Evolutionary conservation across 2,888 invertebrate genomes (phyloP).

Genomic region (Chouioia cunea): DNA sequence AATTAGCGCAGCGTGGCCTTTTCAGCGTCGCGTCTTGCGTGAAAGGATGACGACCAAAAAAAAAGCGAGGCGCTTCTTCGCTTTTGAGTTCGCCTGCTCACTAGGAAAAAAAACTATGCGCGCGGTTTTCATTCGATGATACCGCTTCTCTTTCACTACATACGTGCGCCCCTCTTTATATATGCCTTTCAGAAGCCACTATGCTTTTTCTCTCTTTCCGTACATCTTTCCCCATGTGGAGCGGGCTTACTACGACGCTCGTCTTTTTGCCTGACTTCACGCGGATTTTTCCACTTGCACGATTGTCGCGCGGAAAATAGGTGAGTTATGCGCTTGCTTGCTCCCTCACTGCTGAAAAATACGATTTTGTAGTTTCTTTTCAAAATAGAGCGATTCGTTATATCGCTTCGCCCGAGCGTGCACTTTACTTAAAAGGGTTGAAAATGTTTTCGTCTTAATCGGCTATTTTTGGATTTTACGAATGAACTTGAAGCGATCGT

Average conservation of each 20-base stretch:
- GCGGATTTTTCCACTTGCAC: constrained; percentile 38
- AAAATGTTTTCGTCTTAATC: no score
- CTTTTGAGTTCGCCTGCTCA: no score
- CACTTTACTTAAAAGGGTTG: no score
- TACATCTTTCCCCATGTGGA: background rate
- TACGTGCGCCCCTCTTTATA: no score
- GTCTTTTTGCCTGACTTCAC: constrained; percentile 34
- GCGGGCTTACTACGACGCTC: background rate
- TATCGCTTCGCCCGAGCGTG: no score
- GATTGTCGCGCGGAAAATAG: constrained; percentile 11
- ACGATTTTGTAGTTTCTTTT: no score
- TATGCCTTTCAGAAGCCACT: no score
- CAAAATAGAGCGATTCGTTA: no score
- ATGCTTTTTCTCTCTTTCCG: background rate
- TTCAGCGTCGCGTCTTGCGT: constrained; percentile 35
- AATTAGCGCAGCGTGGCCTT: constrained; percentile 28
- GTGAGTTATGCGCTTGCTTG: background rate
- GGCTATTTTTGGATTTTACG: no score
- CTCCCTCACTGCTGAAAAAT: no score
- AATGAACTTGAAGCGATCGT: background rate
- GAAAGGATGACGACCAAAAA: background rate
- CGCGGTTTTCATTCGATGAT: constrained; percentile 6
- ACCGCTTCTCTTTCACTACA: background rate
- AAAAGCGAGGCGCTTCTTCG: no score
- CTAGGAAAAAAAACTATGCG: background rate